Evolutionary conservation across 2,888 invertebrate genomes (phyloP), one percentile per base, ranked within the genome.

Genomic region (Rosalia funebris): DNA sequence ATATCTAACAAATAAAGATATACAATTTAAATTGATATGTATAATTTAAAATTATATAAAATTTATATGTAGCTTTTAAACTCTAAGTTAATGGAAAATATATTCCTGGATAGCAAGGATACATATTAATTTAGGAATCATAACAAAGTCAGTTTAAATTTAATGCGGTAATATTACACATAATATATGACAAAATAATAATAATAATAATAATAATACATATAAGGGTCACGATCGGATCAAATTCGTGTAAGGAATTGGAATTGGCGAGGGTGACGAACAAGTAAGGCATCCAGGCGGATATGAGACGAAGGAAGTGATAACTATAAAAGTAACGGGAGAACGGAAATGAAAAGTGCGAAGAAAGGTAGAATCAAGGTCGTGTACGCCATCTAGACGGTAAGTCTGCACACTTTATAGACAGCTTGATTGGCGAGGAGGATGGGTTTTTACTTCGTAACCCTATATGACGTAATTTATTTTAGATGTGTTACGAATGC

Each of bases 241-340:
- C 65, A 67, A 60, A 61, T 31, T 60, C 67, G 63, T 65, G 65
- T 63, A 56, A 63, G 65, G 65, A 65, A 65, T 67, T 61, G 67
- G 50, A 67, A 67, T 63, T 56, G 48, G 46, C 19, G 14, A 45
- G 48, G 44, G 34, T 17, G 19, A 54, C 55, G 45, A 56, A 62
- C 57, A 58, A 47, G 45, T 47, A 34, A 57, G 47, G 62, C 57
- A 55, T 62, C 62, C 32, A 73, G 73, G 72, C 25, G 41, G 63
- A 54, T 53, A 65, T 62, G 67, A 75, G 68, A 68, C 69, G 73
- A 72, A 77, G 77, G 77, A 78, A 77, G 77, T 76, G 78, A 79
- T 79, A 79, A 79, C 78, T 76, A 77, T 79, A 80, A 79, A 78
- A 78, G 77, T 75, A 78, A 78, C 75, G 77, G 75, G 71, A 72